Evolutionary conservation across 2,888 invertebrate species (phyloP).

Genomic region (Drosophila koepferae): DNA sequence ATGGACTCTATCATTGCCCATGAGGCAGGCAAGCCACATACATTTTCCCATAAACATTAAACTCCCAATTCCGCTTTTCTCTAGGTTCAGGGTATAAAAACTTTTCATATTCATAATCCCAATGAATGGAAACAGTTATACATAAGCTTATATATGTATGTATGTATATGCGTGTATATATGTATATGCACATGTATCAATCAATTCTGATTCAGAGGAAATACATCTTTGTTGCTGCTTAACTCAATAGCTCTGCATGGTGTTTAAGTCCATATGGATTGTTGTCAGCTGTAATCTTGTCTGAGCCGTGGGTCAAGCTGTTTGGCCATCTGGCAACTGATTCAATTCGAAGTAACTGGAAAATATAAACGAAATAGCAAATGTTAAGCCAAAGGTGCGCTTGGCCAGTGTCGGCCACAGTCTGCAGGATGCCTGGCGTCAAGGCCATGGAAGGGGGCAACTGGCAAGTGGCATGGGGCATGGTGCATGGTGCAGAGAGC

Average conservation of each 20-base stretch:
- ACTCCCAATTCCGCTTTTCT: neutral
- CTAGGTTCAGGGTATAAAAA: neutral
- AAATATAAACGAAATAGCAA: neutral
- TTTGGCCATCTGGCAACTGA: neutral
- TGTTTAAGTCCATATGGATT: neutral
- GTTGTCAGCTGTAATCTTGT: neutral
- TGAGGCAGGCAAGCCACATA: neutral
- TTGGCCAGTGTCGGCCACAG: conserved; percentile 3
- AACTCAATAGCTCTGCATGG: neutral
- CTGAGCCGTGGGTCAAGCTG: conserved; percentile 5
- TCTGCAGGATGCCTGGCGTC: neutral
- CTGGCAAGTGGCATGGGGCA: neutral
- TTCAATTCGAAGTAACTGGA: conserved; percentile 2
- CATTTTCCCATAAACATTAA: neutral
- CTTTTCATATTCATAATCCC: neutral
- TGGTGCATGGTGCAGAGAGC: neutral
- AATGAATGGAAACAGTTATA: neutral
- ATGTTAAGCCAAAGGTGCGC: neutral
- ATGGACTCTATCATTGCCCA: too few relatives aligned
- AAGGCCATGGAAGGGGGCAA: neutral
- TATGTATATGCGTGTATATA: neutral
- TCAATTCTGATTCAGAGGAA: neutral
- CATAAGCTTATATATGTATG: neutral
- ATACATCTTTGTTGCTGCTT: neutral
- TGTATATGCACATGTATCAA: neutral